Conservation (phyloP, 2,888 invertebrate species). For the Calliphora vomitoria region DNA sequence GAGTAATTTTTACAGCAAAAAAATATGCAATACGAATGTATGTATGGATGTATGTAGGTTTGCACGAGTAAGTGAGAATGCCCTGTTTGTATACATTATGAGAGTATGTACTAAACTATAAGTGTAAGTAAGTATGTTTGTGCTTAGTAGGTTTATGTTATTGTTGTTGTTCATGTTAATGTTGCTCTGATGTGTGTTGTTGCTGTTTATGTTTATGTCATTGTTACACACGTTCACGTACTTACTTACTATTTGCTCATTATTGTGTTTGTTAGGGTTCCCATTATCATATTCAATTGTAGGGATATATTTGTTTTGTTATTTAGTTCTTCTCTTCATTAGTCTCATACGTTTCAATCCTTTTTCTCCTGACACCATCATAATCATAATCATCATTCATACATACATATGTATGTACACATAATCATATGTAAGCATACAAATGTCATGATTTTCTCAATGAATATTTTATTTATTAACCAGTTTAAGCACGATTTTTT, state of each 20-base stretch:
- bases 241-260: constrained; percentile 52
- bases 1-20: constrained; percentile 35
- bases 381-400: not conserved
- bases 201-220: constrained; percentile 53
- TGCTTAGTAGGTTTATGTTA: constrained; percentile 22
- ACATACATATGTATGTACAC: not conserved
- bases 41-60: not conserved
- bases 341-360: constrained; percentile 50
- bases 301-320: constrained; percentile 49
- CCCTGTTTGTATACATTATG: not conserved
- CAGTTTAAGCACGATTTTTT: constrained; percentile 55
- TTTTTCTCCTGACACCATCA: constrained; percentile 51
- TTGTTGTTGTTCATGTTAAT: constrained; percentile 42
- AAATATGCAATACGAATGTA: constrained; percentile 48
- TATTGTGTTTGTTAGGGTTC: constrained; percentile 59
- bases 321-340: constrained; percentile 20
- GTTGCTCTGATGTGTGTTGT: constrained; percentile 14
- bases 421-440: constrained; percentile 20
- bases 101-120: not conserved
- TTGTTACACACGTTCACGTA: constrained; percentile 29
- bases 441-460: constrained; percentile 48
- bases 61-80: not conserved
- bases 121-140: not conserved
- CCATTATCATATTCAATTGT: constrained; percentile 56
- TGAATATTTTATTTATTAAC: constrained; percentile 49